Evolutionary conservation across 2,113 vertebrate genomes (phyloP).

Genomic region (Semicossyphus pulcher): DNA sequence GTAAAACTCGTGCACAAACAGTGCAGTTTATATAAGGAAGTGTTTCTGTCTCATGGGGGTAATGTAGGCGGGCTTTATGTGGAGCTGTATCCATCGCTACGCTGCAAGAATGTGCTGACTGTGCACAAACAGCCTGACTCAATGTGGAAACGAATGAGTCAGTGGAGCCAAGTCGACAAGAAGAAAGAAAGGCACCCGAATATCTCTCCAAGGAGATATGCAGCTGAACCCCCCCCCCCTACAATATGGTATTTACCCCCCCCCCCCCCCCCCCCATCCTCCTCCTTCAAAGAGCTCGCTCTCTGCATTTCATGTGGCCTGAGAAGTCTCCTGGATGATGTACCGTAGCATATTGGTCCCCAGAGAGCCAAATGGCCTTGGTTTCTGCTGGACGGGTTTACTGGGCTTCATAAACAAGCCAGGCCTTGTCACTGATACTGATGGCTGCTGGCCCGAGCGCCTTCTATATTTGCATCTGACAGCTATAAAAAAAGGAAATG

Average conservation of each 20-base stretch:
- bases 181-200: slow-evolving; percentile 55
- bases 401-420: slow-evolving; percentile 72
- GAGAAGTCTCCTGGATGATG: slow-evolving; percentile 68
- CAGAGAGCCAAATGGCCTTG: slow-evolving; percentile 48
- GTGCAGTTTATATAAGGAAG: slow-evolving; percentile 39
- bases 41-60: slow-evolving; percentile 29
- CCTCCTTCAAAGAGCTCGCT: slow-evolving; percentile 52
- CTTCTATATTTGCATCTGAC: slow-evolving; percentile 60
- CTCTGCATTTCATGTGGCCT: slow-evolving; percentile 66
- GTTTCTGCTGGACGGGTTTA: slow-evolving; percentile 56
- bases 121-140: slow-evolving; percentile 76
- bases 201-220: slow-evolving; percentile 71
- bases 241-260: slow-evolving; percentile 44
- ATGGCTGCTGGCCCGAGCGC: slow-evolving; percentile 50
- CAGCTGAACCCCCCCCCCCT: slow-evolving; percentile 19
- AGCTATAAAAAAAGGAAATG: slow-evolving; percentile 60
- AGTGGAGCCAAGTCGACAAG: slow-evolving; percentile 65
- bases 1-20: slow-evolving; percentile 36
- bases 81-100: slow-evolving; percentile 60
- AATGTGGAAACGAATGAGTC: slow-evolving; percentile 76
- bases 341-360: slow-evolving; percentile 62
- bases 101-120: slow-evolving; percentile 78
- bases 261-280: neutral
- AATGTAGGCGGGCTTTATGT: slow-evolving; percentile 31
- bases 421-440: slow-evolving; percentile 64